These are phyloP conservation scores for Hesperia comma DNA, from an alignment of 2,888 invertebrate species.

Conservation along the genomic window DNA sequence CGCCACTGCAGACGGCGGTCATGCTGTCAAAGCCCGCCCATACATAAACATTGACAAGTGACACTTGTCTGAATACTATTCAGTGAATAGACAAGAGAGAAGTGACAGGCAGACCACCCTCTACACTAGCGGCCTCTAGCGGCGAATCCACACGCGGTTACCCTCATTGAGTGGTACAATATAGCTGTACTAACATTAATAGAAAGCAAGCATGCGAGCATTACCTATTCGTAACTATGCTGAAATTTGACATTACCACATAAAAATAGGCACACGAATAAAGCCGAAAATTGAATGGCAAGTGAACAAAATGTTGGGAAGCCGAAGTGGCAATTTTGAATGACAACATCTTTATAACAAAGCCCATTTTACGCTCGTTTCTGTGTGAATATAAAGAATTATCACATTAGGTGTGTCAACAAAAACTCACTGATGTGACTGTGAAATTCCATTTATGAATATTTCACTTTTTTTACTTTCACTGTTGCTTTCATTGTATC, in stretches of 20 bases:
- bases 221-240: slow-evolving; percentile 46
- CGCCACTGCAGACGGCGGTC: too few species aligned
- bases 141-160: too few species aligned
- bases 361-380: slow-evolving; percentile 59
- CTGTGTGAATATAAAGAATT: slow-evolving; percentile 58
- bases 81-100: too few species aligned
- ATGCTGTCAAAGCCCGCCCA: too few species aligned
- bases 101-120: too few species aligned
- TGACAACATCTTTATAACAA: slow-evolving; percentile 63
- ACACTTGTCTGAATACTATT: too few species aligned
- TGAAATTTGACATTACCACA: slow-evolving; percentile 43
- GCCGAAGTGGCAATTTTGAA: slow-evolving; percentile 49
- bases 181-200: slow-evolving; percentile 46
- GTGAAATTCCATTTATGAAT: slow-evolving; percentile 57
- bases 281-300: slow-evolving; percentile 33
- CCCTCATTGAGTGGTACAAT: slow-evolving; percentile 34
- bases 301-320: slow-evolving; percentile 6
- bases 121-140: too few species aligned
- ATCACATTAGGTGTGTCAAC: slow-evolving; percentile 71
- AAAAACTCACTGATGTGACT: slow-evolving; percentile 54
- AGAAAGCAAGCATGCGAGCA: slow-evolving; percentile 50
- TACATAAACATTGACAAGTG: too few species aligned
- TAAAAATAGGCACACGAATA: slow-evolving; percentile 27
- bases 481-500: slow-evolving; percentile 62
- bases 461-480: slow-evolving; percentile 59